Base-by-base conservation (phyloP, 1,140 invertebrate species). In the Philotrypesis tridentata region DNA sequence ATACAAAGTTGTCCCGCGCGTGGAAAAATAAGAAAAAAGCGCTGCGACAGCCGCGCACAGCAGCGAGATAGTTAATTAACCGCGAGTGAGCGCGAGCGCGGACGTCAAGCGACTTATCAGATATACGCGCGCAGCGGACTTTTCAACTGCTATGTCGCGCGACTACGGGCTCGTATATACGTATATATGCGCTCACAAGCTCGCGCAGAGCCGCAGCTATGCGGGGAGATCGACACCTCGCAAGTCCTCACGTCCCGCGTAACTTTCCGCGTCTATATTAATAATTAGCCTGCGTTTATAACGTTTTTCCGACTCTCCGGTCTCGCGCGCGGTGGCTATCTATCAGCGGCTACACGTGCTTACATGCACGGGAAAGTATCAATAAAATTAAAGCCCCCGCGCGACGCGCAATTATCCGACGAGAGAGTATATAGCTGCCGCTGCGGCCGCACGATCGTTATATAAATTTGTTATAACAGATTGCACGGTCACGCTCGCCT, bases 381-480 rank as follows among this genome's bases (percentile, higher is more conserved):
- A 37, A 63, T 71, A 71, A 71, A 81, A 76, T 75, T 65, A n/a
- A 65, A 48, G 43, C 31, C 72, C 27, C 55, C 61, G 8, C 72
- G 71, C 12, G n/a, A 33, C 70, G 31, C 33, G 43, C 70, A 31
- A 72, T 63, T 80, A 80, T 65, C 67, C 55, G 70, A 33, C n/a
- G 48, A 29, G 61, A 25, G n/a, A n/a, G n/a, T n/a, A n/a, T n/a
- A n/a, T n/a, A n/a, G 67, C 33, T 37, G 33, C 33, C 21, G 21
- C 40, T 43, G 48, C 48, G 0, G 21, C 48, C 17, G 25, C 31
- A 11, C 9, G 37, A 72, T 71, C 67, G 78, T 79, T 79, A 63
- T 63, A 21, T 79, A 79, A 79, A 79, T 79, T 73, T 37, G 70
- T 73, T 73, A 33, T 37, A 73, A 65, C 55, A 23, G 29, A 40